Evolutionary conservation across 2,888 invertebrate species (phyloP).

Genomic region (Lacanobia wlatinum): DNA sequence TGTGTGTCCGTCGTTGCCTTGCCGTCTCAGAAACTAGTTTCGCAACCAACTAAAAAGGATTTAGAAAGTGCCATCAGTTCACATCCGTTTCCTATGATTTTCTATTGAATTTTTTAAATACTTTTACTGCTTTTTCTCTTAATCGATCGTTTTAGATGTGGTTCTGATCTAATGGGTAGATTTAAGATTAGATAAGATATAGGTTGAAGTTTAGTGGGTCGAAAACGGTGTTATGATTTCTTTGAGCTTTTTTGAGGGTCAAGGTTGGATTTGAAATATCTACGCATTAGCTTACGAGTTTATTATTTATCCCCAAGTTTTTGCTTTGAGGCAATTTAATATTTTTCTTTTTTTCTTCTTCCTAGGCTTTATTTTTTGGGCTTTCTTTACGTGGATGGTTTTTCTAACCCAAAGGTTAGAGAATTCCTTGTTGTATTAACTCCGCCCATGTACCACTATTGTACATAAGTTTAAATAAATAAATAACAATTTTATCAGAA

Average conservation of each 20-base stretch:
- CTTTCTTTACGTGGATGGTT: no score
- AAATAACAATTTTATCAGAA: no score
- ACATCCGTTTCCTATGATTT: conserved; percentile 62
- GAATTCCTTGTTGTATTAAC: no score
- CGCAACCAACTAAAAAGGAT: conserved; percentile 81
- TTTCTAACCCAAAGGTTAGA: no score
- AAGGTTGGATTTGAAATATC: neutral
- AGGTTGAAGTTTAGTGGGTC: conserved; percentile 16
- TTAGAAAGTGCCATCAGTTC: conserved; percentile 77
- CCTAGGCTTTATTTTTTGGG: no score
- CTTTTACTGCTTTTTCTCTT: conserved; percentile 32
- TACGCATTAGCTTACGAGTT: no score
- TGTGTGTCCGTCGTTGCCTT: conserved; percentile 62
- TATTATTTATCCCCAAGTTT: no score
- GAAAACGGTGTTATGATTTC: neutral
- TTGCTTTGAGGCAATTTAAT: no score
- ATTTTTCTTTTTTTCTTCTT: no score
- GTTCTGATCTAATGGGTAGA: neutral
- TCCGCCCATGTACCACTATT: no score
- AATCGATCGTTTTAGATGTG: neutral
- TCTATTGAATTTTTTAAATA: conserved; percentile 50
- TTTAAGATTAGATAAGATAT: neutral
- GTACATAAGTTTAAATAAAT: no score
- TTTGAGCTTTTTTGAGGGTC: neutral
- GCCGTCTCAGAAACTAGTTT: conserved; percentile 75